phyloP scores from a whole-genome alignment of 2,888 invertebrate genomes.

The Adelphocoris suturalis region DNA sequence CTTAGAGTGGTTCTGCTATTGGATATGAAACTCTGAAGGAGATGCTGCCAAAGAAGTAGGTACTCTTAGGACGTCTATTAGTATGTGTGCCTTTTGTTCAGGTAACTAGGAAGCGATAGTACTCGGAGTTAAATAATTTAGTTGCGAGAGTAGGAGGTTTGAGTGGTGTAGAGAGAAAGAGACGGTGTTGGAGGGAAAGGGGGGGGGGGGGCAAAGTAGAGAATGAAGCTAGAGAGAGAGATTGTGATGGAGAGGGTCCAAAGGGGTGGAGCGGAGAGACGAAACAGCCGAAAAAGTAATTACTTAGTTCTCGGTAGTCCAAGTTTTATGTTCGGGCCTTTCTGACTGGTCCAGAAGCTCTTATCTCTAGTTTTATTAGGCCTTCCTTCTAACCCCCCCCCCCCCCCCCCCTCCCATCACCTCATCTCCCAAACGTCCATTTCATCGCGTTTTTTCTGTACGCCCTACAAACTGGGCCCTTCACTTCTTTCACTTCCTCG shows the following conservation, averaged over 20 bases:
- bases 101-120: too few species aligned
- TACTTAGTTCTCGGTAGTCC: constrained; percentile 61
- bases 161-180: too few species aligned
- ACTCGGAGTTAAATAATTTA: too few species aligned
- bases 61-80: too few species aligned
- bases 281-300: constrained; percentile 59
- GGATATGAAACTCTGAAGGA: too few species aligned
- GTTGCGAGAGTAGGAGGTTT: too few species aligned
- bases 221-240: background rate
- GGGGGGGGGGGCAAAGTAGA: too few species aligned
- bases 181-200: too few species aligned
- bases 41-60: too few species aligned
- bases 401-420: background rate
- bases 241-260: background rate
- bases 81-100: too few species aligned
- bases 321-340: constrained; percentile 53
- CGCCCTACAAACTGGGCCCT: background rate
- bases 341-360: constrained; percentile 63
- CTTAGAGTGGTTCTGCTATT: too few species aligned
- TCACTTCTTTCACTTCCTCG: background rate
- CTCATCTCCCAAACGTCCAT: background rate
- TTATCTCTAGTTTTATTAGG: constrained; percentile 69
- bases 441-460: constrained; percentile 22
- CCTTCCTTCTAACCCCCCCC: background rate
- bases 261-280: background rate